phyloP scores from a whole-genome alignment of 2,113 vertebrate species.

The Calypte anna region DNA sequence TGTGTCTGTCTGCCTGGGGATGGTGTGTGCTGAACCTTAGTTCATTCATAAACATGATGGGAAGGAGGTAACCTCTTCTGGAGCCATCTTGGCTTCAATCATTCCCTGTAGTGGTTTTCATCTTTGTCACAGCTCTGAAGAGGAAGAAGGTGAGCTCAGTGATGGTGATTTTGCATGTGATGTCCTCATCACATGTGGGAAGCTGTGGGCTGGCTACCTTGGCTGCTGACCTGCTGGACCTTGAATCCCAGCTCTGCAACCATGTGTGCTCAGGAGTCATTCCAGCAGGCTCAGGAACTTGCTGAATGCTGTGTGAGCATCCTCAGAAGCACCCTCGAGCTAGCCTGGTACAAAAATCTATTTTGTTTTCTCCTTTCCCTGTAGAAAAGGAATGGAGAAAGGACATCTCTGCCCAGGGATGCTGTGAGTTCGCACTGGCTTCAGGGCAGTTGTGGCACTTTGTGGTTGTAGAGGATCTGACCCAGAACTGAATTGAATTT shows the following conservation, averaged over 20 bases:
- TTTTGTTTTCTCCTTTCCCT: neutral
- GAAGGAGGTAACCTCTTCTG: neutral
- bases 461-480: neutral
- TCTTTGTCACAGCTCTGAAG: neutral
- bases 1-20: neutral
- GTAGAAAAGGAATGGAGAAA: neutral
- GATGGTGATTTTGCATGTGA: neutral
- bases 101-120: accelerated
- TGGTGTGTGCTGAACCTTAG: neutral
- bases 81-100: accelerated
- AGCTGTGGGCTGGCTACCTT: neutral
- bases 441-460: neutral
- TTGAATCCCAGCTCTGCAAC: neutral
- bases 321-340: neutral
- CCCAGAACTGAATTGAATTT: neutral
- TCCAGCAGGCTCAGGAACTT: neutral
- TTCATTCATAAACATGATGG: neutral
- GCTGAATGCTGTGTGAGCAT: neutral
- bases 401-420: neutral
- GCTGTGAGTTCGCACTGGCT: neutral
- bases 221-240: neutral
- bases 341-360: neutral
- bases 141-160: accelerated
- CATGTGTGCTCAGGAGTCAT: accelerated
- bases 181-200: accelerated